These are phyloP conservation scores for Nycteola revayana DNA, from an alignment of 2,888 invertebrate species.

Conservation along the genomic window DNA sequence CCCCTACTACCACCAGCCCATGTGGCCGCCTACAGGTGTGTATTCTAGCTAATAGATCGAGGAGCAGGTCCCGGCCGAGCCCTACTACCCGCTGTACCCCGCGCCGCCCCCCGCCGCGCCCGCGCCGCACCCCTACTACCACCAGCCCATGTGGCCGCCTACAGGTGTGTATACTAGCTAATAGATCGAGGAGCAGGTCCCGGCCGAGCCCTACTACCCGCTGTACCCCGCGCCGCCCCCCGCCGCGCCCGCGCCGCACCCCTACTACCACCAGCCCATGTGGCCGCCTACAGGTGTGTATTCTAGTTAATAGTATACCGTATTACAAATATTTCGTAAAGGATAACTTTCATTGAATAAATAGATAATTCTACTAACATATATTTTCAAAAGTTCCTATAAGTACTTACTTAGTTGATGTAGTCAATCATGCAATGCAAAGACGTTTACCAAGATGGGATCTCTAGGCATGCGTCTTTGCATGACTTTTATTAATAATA, in stretches of 20 bases:
- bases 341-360: too few species aligned
- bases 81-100: slow-evolving; percentile 55
- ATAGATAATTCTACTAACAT: too few species aligned
- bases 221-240: slow-evolving; percentile 33
- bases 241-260: slow-evolving; percentile 29
- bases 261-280: slow-evolving; percentile 45
- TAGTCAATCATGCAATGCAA: too few species aligned
- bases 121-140: slow-evolving; percentile 43
- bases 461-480: too few species aligned
- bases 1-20: slow-evolving; percentile 43
- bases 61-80: slow-evolving; percentile 80
- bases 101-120: slow-evolving; percentile 24
- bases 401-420: too few species aligned
- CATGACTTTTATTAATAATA: too few species aligned
- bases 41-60: too few species aligned
- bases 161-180: too few species aligned
- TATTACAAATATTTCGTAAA: not conserved
- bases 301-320: too few species aligned
- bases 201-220: slow-evolving; percentile 70
- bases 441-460: too few species aligned
- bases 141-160: slow-evolving; percentile 48
- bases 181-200: slow-evolving; percentile 86
- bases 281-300: slow-evolving; percentile 58
- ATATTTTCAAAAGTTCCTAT: too few species aligned
- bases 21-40: slow-evolving; percentile 57